A percentile compares a stretch with the other conserved stretches of the same genome.
Evolutionary conservation across 2,113 vertebrate species (phyloP).

Genomic region (Serilophus lunatus): DNA sequence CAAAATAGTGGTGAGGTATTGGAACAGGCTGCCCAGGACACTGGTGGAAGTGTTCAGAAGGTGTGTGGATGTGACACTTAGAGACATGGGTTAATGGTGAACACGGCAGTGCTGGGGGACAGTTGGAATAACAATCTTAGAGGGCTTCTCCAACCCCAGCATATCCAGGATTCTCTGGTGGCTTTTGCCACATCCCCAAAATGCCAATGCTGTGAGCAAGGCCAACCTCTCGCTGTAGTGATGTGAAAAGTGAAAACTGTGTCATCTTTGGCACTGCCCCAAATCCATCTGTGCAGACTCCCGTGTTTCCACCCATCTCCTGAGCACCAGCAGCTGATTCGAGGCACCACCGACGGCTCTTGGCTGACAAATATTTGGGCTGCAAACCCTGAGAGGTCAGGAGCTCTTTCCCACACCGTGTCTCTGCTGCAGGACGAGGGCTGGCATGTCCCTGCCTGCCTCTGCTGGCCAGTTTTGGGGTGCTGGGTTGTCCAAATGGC

Average conservation of each 20-base stretch:
- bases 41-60: background rate
- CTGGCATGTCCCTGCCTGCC: background rate
- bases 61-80: background rate
- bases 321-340: fast-evolving
- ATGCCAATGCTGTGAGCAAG: fast-evolving
- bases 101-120: background rate
- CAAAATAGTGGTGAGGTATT: background rate
- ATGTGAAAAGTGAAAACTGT: background rate
- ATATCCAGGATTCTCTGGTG: background rate
- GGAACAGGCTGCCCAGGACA: background rate
- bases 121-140: background rate
- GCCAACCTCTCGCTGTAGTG: fast-evolving
- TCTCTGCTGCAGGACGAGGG: background rate
- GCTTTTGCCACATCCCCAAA: fast-evolving
- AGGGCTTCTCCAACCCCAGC: background rate
- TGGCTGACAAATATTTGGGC: background rate
- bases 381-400: background rate
- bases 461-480: background rate
- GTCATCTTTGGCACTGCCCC: background rate
- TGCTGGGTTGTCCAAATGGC: background rate
- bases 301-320: background rate
- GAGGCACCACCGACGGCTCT: fast-evolving
- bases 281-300: background rate
- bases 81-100: background rate
- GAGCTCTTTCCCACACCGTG: background rate